Evolutionary conservation across 2,888 invertebrate genomes (phyloP).

Genomic region (Phorcus lineatus): DNA sequence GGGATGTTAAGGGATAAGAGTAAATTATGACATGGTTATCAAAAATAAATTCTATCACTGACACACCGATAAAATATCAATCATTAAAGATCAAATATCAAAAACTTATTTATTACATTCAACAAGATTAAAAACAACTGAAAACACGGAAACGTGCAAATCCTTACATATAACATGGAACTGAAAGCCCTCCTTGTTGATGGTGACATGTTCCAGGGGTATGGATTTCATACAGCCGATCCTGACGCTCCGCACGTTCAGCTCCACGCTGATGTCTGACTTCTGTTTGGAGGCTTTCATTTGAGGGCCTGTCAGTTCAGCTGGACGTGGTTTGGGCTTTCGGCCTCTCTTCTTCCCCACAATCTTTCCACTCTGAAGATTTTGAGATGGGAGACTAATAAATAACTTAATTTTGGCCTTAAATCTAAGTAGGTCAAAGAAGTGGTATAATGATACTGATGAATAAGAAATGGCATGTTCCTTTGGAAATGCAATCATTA

Average conservation of each 20-base stretch:
- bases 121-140: no score
- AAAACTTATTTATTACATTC: no score
- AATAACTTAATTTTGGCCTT: no score
- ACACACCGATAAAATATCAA: no score
- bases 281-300: neutral
- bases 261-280: slow-evolving; percentile 27
- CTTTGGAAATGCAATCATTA: no score
- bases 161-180: slow-evolving; percentile 57
- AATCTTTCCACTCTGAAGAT: slow-evolving; percentile 22
- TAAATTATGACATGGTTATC: no score
- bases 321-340: neutral
- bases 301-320: neutral
- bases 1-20: no score
- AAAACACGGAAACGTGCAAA: neutral
- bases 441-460: no score
- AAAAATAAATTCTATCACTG: no score
- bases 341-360: slow-evolving; percentile 12
- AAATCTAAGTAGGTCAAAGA: no score
- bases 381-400: neutral
- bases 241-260: slow-evolving; percentile 86
- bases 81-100: no score
- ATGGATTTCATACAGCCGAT: slow-evolving; percentile 90
- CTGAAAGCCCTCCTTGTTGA: slow-evolving; percentile 76
- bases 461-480: no score
- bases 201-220: slow-evolving; percentile 83